Evolutionary conservation across 2,888 invertebrate genomes (phyloP).

Genomic region (Hofmannophila pseudospretella): DNA sequence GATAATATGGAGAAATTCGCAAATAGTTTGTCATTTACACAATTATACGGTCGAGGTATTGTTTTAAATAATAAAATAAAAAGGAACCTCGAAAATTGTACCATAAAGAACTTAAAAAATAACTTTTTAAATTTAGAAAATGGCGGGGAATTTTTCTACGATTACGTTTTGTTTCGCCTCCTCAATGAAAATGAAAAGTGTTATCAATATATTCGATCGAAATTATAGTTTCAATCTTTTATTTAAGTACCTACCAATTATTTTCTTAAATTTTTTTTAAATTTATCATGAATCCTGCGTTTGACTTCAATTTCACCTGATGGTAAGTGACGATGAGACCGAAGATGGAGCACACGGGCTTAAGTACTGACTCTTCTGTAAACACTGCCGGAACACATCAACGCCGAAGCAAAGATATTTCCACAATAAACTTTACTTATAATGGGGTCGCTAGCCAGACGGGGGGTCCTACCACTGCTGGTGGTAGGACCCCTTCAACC

Average conservation of each 20-base stretch:
- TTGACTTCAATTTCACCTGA: no score
- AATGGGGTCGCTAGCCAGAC: no score
- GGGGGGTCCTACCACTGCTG: no score
- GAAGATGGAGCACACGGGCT: no score
- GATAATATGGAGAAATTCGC: neutral
- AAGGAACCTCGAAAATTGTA: neutral
- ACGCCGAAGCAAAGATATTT: no score
- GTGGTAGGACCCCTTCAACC: no score
- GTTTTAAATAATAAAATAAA: neutral
- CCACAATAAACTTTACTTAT: no score
- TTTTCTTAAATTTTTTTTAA: no score
- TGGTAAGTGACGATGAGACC: no score
- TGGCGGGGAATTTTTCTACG: slow-evolving; percentile 5
- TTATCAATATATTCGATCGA: slow-evolving; percentile 14
- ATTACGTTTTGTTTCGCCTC: slow-evolving; percentile 12
- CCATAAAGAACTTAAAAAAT: neutral
- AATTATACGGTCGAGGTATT: slow-evolving; percentile 6
- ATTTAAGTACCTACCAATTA: neutral
- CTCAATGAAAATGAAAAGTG: slow-evolving; percentile 7
- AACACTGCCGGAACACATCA: no score
- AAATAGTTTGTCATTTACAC: neutral
- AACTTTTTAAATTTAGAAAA: slow-evolving; percentile 4
- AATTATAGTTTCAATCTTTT: slow-evolving; percentile 11
- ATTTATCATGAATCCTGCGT: no score
- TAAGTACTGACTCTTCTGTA: no score